These are phyloP conservation scores for Epizoanthus rinbou DNA, from an alignment of 92 coral and sea anemone species.

Conservation along the genomic window DNA sequence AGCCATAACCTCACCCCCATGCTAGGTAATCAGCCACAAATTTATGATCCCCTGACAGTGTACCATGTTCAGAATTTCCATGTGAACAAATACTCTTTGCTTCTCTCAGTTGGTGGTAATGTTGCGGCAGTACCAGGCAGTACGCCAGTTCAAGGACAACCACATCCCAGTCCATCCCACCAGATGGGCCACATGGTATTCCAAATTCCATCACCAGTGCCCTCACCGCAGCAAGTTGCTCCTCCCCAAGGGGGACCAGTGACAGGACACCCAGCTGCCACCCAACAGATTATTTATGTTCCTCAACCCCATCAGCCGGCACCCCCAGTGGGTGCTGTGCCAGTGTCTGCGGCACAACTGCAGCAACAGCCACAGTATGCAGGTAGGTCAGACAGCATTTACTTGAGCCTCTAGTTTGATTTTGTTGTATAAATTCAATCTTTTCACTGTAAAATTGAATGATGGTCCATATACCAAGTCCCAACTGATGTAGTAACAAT, in stretches of 20 bases:
- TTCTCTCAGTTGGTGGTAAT: slow-evolving; percentile 1
- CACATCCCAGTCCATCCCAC: slow-evolving; percentile 36
- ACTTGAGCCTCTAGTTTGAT: no score
- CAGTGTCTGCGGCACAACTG: slow-evolving; percentile 15
- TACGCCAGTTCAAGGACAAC: slow-evolving; percentile 20
- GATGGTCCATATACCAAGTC: no score
- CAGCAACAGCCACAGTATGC: slow-evolving; percentile 32
- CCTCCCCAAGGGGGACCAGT: slow-evolving; percentile 26
- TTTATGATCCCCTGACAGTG: no score
- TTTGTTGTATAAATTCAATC: background rate
- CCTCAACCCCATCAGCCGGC: slow-evolving; percentile 16
- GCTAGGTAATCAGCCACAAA: no score
- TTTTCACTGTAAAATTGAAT: background rate
- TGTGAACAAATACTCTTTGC: background rate
- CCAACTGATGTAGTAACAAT: no score
- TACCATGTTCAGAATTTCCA: background rate
- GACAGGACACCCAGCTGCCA: slow-evolving; percentile 20
- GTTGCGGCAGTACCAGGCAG: slow-evolving; percentile 28
- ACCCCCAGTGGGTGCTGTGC: slow-evolving; percentile 19
- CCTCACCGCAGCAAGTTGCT: slow-evolving; percentile 26
- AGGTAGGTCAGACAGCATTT: background rate
- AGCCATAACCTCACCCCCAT: no score
- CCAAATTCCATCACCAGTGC: slow-evolving; percentile 27
- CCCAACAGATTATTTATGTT: slow-evolving; percentile 30
- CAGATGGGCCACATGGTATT: slow-evolving; percentile 27